Evolutionary conservation across 1,140 invertebrate genomes (phyloP), one percentile per base, ranked within the genome.

Genomic region (Papilio dardanus): DNA sequence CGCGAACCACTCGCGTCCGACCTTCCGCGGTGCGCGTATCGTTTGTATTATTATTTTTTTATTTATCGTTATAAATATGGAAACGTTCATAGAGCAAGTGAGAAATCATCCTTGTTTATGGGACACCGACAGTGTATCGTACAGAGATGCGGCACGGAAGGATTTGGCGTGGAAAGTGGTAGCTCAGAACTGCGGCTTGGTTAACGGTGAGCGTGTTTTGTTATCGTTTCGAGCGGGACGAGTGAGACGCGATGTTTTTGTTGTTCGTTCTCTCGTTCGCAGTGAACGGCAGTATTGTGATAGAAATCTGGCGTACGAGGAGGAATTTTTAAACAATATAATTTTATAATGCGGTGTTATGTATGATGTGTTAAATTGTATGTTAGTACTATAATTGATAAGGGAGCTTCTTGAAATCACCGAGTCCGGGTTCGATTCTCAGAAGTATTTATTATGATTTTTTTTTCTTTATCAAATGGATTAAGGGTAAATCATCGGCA

Each of bases 111-210:
- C 46, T 58, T 73, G 71, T 40, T 54, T 73, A 58, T 73, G 71
- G 71, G 71, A 73, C n/a, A 73, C 71, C 10, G 71, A 73, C n/a
- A 73, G 71, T 35, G 71, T 73, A 10, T 37, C 71, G 50, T 73
- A 73, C 10, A 73, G 71, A 73, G 71, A 73, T 40, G 30, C 71
- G 46, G 19, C 71, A 6, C 33, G 71, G 10, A 73, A 73, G 19
- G 71, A 73, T 58, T 58, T 73, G 46, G 71, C 71, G 30, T 73
- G 71, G 71, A 73, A 73, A 54, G 19, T 73, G 10, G 71, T 73
- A 3, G 71, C 71, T 50, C 50, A 58, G 31, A 58, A 50, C 28
- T 58, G 71, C 71, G 46, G 46, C 46, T n/a, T 73, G 71, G 31
- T 33, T 54, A 73, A 58, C 46, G 71, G 71, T 73, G 71, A 73